Evolutionary conservation across 2,113 vertebrate genomes (phyloP).

Genomic region (Okapia johnstoni): DNA sequence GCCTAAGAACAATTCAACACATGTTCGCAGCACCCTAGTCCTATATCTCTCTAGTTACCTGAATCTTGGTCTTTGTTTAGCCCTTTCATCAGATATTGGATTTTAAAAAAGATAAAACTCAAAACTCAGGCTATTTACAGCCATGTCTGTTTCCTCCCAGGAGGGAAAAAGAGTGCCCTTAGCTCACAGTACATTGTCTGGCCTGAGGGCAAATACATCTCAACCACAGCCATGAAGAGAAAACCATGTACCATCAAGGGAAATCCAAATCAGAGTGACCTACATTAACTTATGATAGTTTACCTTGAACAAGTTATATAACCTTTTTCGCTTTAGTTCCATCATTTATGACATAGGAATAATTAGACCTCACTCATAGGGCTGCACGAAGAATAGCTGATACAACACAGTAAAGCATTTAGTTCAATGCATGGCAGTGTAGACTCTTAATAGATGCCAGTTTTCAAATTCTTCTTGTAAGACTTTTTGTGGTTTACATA

Average conservation of each 20-base stretch:
- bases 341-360: not conserved
- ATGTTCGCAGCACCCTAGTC: not conserved
- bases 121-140: not conserved
- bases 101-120: not conserved
- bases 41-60: not conserved
- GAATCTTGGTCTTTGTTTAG: not conserved
- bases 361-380: not conserved
- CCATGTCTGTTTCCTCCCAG: not conserved
- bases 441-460: not conserved
- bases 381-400: not conserved
- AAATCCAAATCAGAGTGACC: not conserved
- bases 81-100: not conserved
- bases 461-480: not conserved
- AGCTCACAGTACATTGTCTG: not conserved
- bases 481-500: not conserved
- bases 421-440: not conserved
- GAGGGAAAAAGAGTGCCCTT: not conserved
- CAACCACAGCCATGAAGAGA: not conserved
- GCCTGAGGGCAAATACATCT: not conserved
- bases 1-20: not conserved
- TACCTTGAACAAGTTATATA: not conserved
- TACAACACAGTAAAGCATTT: not conserved
- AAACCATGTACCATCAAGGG: not conserved
- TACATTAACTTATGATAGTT: not conserved
- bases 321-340: not conserved